These are phyloP conservation scores for Saccopteryx bilineata DNA, from an alignment of 2,113 vertebrate genomes.

Conservation along the genomic window DNA sequence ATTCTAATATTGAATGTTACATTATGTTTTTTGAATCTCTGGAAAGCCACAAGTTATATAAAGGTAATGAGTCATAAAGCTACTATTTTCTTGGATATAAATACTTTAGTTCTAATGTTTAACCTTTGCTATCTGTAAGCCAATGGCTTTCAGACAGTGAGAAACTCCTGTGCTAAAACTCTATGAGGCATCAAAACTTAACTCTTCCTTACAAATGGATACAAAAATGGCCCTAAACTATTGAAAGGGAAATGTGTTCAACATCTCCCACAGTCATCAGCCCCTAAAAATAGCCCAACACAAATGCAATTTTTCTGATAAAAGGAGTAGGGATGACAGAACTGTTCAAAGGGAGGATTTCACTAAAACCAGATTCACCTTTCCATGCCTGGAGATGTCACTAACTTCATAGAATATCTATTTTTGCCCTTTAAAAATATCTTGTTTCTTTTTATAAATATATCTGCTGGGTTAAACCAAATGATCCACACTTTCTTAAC, in stretches of 20 bases:
- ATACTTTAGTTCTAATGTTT: constrained; percentile 51
- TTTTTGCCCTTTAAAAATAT: background rate
- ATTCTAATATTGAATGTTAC: constrained; percentile 21
- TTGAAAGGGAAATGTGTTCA: constrained; percentile 62
- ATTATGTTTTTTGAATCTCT: constrained; percentile 54
- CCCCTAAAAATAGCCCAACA: background rate
- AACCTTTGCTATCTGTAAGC: background rate
- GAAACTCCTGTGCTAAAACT: background rate
- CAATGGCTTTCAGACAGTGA: constrained; percentile 60
- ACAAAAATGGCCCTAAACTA: constrained; percentile 67
- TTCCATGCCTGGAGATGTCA: constrained; percentile 3
- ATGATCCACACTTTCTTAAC: background rate
- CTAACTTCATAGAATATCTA: constrained; percentile 6
- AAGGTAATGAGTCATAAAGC: constrained; percentile 57
- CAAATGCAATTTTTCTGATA: constrained; percentile 56
- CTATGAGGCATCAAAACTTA: constrained; percentile 39
- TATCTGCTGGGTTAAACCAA: background rate
- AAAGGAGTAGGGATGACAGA: constrained; percentile 3
- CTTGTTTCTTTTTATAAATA: constrained; percentile 30
- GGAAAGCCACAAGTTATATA: constrained; percentile 42
- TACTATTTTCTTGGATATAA: constrained; percentile 45
- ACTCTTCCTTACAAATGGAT: constrained; percentile 63
- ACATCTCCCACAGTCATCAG: constrained; percentile 35
- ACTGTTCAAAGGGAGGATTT: constrained; percentile 28
- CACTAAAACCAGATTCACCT: background rate